A percentile compares a stretch with the other conserved stretches of the same genome.
These are phyloP conservation scores for Microplitis deprimator DNA, from an alignment of 2,888 invertebrate species.

Conservation along the genomic window DNA sequence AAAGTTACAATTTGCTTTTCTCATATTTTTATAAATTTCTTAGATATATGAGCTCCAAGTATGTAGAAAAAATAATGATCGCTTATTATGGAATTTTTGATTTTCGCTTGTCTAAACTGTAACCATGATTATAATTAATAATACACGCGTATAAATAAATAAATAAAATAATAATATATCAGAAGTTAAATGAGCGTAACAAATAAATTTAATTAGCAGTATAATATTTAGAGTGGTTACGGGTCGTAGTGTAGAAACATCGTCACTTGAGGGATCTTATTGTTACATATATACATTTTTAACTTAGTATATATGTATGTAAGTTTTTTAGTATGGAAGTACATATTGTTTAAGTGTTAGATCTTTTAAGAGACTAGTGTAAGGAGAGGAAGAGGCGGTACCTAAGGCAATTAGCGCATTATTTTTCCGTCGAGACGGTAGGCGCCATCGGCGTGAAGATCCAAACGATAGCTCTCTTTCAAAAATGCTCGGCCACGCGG, in stretches of 20 bases:
- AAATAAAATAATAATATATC: background rate
- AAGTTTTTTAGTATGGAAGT: background rate
- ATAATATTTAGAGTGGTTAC: constrained; percentile 10
- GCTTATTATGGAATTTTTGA: background rate
- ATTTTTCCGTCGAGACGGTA: constrained; percentile 42
- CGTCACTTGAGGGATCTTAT: background rate
- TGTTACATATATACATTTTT: background rate
- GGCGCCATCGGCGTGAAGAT: constrained; percentile 67
- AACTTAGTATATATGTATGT: background rate
- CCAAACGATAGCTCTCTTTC: constrained; percentile 53
- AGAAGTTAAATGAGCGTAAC: constrained; percentile 8
- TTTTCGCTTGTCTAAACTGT: background rate
- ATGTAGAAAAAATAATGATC: background rate
- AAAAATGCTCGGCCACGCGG: constrained; percentile 39
- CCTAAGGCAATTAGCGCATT: constrained; percentile 43
- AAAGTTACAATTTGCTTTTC: too few relatives aligned
- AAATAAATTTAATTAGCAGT: constrained; percentile 15
- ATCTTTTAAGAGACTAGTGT: constrained; percentile 7
- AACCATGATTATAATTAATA: background rate
- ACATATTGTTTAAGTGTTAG: constrained; percentile 9
- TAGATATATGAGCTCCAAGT: too few relatives aligned
- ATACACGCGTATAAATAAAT: background rate
- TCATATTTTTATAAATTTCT: too few relatives aligned
- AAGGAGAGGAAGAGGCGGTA: constrained; percentile 28
- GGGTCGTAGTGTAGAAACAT: background rate